A percentile compares a stretch with the other conserved stretches of the same genome.
These are phyloP conservation scores for Watsonalla cultraria DNA, from an alignment of 2,888 invertebrate species.

Conservation along the genomic window DNA sequence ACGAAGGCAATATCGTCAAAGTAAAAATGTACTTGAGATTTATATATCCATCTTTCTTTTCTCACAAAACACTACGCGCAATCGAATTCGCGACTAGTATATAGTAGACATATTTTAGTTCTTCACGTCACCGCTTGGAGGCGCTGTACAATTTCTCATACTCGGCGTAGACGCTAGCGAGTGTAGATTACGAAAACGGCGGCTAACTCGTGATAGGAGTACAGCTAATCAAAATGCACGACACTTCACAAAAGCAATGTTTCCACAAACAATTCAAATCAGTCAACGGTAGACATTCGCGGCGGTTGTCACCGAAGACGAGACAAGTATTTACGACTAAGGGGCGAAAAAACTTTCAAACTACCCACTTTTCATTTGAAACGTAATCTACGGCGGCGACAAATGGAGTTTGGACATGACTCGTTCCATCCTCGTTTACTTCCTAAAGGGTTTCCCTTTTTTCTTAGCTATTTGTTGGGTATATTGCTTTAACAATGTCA, in stretches of 20 bases:
- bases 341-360: slow-evolving; percentile 51
- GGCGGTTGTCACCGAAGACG: slow-evolving; percentile 12
- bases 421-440: slow-evolving; percentile 34
- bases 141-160: too few species aligned
- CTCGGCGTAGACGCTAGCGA: too few species aligned
- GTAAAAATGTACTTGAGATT: too few species aligned
- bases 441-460: slow-evolving; percentile 4
- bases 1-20: too few species aligned
- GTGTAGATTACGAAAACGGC: too few species aligned
- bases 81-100: too few species aligned
- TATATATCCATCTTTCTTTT: too few species aligned
- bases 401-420: slow-evolving; percentile 69
- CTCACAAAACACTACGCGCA: too few species aligned
- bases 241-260: slow-evolving; percentile 13
- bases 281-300: slow-evolving; percentile 58
- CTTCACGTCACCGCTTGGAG: too few species aligned
- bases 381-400: slow-evolving; percentile 62
- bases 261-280: slow-evolving; percentile 51
- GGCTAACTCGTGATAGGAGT: too few species aligned
- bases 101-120: too few species aligned
- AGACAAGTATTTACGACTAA: slow-evolving; percentile 56
- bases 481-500: background rate
- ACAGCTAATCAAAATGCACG: too few species aligned
- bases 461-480: background rate
- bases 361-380: slow-evolving; percentile 72